Conservation (phyloP, 2,113 vertebrate genomes). For the Thunnus maccoyii region DNA sequence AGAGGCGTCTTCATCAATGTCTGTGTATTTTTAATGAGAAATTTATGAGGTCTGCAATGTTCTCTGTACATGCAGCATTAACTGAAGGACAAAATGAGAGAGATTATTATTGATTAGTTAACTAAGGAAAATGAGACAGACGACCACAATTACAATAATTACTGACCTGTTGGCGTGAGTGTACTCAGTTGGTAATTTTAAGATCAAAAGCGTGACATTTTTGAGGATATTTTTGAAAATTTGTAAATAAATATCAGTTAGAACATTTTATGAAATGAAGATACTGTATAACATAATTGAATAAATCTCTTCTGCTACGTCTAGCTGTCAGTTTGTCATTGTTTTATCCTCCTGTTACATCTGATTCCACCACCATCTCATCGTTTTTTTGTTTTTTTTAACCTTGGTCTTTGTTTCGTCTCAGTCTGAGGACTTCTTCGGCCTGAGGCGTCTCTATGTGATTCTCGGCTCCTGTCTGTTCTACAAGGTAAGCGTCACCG, state of each 20-base stretch:
- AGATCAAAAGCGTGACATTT: too few relatives aligned
- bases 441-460: constrained; percentile 92
- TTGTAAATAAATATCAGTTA: too few relatives aligned
- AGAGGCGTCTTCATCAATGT: neutral
- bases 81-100: neutral
- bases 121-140: too few relatives aligned
- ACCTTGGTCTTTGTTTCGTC: neutral
- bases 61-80: neutral
- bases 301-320: neutral
- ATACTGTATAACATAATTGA: too few relatives aligned
- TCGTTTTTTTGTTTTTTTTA: neutral
- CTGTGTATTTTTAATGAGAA: constrained; percentile 29
- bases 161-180: too few relatives aligned
- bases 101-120: neutral
- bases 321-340: neutral
- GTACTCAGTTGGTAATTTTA: too few relatives aligned
- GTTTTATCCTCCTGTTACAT: neutral
- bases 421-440: constrained; percentile 95
- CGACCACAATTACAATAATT: too few relatives aligned
- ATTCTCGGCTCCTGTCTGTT: constrained; percentile 95
- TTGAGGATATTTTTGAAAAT: too few relatives aligned
- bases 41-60: neutral
- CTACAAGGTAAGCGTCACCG: constrained; percentile 89
- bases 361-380: neutral
- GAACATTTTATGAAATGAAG: too few relatives aligned